Evolutionary conservation across 2,888 invertebrate species (phyloP), one percentile per base, ranked within the genome.

Genomic region (Cephus runcator): DNA sequence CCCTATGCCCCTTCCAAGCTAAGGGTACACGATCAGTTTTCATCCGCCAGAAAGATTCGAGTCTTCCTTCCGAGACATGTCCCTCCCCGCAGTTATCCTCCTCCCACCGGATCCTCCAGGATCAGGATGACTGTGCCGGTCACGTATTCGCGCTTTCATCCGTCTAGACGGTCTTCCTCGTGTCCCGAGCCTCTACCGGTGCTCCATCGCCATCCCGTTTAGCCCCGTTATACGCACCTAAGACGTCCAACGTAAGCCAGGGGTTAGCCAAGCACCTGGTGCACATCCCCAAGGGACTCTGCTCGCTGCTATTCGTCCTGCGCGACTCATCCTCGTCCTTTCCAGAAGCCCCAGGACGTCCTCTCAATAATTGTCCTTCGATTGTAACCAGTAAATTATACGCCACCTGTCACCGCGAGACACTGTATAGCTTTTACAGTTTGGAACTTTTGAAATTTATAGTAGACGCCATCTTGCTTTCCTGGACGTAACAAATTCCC

Each of bases 191-290:
- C 69, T 77, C 69, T 77, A 56, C 71, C 71, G 71, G 56, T 56
- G 56, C 6, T 56, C 56, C 56, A 23, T 23, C 56, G 56, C 56
- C 23, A 31, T 34, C 71, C 12, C 12, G 71, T 12, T 69, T 71
- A 71, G 31, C 71, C 75, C 78, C 40, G 36, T 69, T 77, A 75
- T 84, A 84, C 81, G 83, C 74, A 82, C 83, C 86, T 83, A 83
- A 87, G 88, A 87, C 85, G 85, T 86, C 88, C 89, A 89, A 89
- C 89, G 88, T 88, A 83, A 71, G 71, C 33, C 84, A 82, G 86
- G 87, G 88, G 88, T 90, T 90, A 89, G 88, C 88, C 88, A 87
- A 81, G 85, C 91, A 91, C 91, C 91, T 91, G 91, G 90, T 91
- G 90, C 91, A 85, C 87, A 85, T 73, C 87, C 91, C 89, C 90